Percentiles rank a stretch among this genome's conserved stretches.
Conservation (phyloP, 2,797 vertebrate species). For the Mastacembelus armatus region DNA sequence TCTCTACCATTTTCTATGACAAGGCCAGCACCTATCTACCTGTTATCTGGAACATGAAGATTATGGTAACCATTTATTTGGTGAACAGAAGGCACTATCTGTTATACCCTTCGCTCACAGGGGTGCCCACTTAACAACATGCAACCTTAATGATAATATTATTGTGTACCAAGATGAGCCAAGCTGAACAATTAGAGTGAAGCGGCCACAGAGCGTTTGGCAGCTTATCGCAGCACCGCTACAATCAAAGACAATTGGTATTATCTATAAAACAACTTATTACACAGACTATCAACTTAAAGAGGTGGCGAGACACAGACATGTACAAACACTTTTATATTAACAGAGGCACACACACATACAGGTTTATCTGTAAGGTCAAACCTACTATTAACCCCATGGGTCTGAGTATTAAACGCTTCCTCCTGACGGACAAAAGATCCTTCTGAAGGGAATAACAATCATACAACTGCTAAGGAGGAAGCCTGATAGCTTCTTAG, state of each 20-base stretch:
- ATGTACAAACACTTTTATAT: slow-evolving; percentile 40
- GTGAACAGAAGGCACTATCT: slow-evolving; percentile 52
- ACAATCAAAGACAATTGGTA: slow-evolving; percentile 73
- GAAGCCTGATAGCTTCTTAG: slow-evolving; percentile 58
- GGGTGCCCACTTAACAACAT: slow-evolving; percentile 54
- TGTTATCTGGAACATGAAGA: slow-evolving; percentile 66
- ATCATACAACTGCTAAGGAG: slow-evolving; percentile 48
- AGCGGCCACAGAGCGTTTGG: slow-evolving; percentile 43
- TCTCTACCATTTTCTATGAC: no score
- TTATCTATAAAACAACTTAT: slow-evolving; percentile 77
- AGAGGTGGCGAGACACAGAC: slow-evolving; percentile 33
- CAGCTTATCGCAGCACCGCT: slow-evolving; percentile 66
- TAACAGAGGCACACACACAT: slow-evolving; percentile 33
- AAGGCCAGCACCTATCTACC: slow-evolving; percentile 34
- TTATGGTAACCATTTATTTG: slow-evolving; percentile 59
- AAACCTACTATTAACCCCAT: slow-evolving; percentile 79
- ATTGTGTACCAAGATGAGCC: slow-evolving; percentile 53
- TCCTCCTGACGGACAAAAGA: slow-evolving; percentile 70
- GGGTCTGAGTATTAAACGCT: slow-evolving; percentile 70
- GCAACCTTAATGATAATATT: slow-evolving; percentile 61
- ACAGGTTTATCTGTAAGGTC: slow-evolving; percentile 77
- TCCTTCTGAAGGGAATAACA: slow-evolving; percentile 72
- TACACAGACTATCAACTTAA: slow-evolving; percentile 61
- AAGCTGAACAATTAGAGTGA: slow-evolving; percentile 66
- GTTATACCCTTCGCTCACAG: slow-evolving; percentile 33